A percentile compares a stretch with the other conserved stretches of the same genome.
Evolutionary conservation across 2,113 vertebrate genomes (phyloP).

Genomic region (Vulpes ferrilata): DNA sequence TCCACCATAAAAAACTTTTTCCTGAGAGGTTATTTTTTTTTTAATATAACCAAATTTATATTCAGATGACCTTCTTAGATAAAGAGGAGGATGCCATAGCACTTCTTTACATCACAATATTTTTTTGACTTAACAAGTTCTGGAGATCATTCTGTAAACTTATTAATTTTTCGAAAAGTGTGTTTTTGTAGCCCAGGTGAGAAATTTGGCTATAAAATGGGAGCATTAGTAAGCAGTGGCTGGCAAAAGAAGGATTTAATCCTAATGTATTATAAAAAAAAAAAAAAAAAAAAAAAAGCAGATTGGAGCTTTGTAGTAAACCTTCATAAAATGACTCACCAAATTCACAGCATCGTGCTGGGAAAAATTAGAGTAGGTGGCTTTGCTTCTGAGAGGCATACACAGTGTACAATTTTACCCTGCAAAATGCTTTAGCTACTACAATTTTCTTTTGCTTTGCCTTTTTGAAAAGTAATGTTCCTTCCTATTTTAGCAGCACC

Average conservation of each 20-base stretch:
- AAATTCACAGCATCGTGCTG: conserved; percentile 70
- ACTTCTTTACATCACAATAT: background rate
- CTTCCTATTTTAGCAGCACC: conserved; percentile 55
- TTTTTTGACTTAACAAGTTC: conserved; percentile 7
- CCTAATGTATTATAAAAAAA: conserved; percentile 39
- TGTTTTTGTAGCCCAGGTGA: conserved; percentile 46
- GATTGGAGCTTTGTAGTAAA: conserved; percentile 76
- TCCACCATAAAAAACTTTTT: background rate
- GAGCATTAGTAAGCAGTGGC: background rate
- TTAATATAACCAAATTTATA: conserved; percentile 46
- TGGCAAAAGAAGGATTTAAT: conserved; percentile 63
- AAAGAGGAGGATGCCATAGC: background rate
- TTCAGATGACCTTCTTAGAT: conserved; percentile 7
- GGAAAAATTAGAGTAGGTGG: conserved; percentile 75
- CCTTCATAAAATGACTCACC: conserved; percentile 80
- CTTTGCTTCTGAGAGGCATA: conserved; percentile 74
- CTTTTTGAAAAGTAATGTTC: conserved; percentile 73
- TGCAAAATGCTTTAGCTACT: conserved; percentile 67
- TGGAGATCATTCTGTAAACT: background rate
- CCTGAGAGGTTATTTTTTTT: background rate
- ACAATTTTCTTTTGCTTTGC: conserved; percentile 77
- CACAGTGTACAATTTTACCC: conserved; percentile 78
- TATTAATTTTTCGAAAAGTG: background rate
- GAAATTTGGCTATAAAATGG: conserved; percentile 54
- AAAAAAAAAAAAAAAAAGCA: conserved; percentile 4